Base-by-base conservation (phyloP, 2,888 invertebrate species). In the Fragum fragum region DNA sequence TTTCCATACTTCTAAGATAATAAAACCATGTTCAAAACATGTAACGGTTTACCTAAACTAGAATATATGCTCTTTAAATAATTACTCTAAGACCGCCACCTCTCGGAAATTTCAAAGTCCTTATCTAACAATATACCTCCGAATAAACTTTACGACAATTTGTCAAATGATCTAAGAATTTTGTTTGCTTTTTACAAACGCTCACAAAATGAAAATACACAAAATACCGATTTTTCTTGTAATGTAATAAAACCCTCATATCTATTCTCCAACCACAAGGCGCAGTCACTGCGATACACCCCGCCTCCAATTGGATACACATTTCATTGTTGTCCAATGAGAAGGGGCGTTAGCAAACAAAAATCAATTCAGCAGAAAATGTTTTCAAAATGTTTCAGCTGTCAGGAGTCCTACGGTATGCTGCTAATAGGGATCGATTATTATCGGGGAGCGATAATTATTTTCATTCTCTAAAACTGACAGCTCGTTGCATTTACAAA, bases 371-470 rank as follows among this genome's bases (percentile, higher is more conserved):
- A 70, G 76, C 81, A 76, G 59, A 73, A 83, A 71, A 74, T 73
- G 76, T 73, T 70, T 39, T 26, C 23, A 42, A 66, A 66, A 3
- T 23, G 39, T 66, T 66, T 66, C 66, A 66, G 66, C 66, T 66
- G 66, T 66, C 66, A 66, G 66, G 42, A 42, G 16, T 47, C 47
- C 66, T 32, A 42, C 42, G 66, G 66, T 66, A 66, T 66, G 66
- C 42, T 66, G 66, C 66, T 66, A 66, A 66, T 42, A 66, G 66
- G 66, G 79, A 66, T 79, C 78, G 82, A 85, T 85, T 61, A 74
- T 76, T 82, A 85, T 82, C 85, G 52, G 75, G 70, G 68, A 47
- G 70, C 57, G 82, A 76, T 85, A 85, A 85, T 85, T 82, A 85
- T 82, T 82, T 85, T 79, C 81, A 81, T 85, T 81, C 79, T 81